Evolutionary conservation across 92 coral and sea anemone species (phyloP).

Genomic region (Epizoanthus rinbou): DNA sequence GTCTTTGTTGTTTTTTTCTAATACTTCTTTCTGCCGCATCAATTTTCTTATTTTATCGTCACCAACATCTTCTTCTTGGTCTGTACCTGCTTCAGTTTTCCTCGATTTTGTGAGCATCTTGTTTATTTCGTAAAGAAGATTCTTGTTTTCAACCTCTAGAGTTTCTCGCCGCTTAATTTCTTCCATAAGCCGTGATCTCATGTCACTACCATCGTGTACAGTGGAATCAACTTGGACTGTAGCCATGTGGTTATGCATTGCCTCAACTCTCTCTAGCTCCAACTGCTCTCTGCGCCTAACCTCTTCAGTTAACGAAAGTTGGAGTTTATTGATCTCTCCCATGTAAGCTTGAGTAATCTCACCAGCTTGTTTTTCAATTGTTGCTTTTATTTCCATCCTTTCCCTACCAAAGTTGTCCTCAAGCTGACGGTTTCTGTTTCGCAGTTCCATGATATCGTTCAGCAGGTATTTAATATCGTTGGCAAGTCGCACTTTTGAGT

Average conservation of each 20-base stretch:
- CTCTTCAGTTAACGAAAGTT: conserved; percentile 74
- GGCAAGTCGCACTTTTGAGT: conserved; percentile 68
- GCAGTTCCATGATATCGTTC: conserved; percentile 76
- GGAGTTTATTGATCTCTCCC: conserved; percentile 74
- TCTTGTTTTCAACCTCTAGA: conserved; percentile 81
- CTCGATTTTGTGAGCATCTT: conserved; percentile 57
- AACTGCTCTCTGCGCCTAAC: conserved; percentile 36
- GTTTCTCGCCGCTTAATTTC: conserved; percentile 75
- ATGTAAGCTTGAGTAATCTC: conserved; percentile 84
- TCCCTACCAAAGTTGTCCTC: conserved; percentile 78
- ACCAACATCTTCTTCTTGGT: conserved; percentile 35
- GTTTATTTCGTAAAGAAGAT: conserved; percentile 78
- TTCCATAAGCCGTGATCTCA: conserved; percentile 54
- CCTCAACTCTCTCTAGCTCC: conserved; percentile 29
- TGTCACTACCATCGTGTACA: conserved; percentile 33
- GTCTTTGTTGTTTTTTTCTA: conserved; percentile 55
- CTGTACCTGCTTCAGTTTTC: conserved; percentile 16
- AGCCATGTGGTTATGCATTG: conserved; percentile 28
- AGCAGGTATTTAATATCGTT: conserved; percentile 80
- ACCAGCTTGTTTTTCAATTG: conserved; percentile 82
- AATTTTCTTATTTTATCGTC: conserved; percentile 11
- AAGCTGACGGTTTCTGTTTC: conserved; percentile 72
- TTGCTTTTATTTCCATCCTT: conserved; percentile 78
- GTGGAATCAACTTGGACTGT: conserved; percentile 22
- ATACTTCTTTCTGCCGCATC: conserved; percentile 47